A percentile compares a stretch with the other conserved stretches of the same genome.
Evolutionary conservation across 2,113 vertebrate genomes (phyloP).

Genomic region (Salminus brasiliensis): DNA sequence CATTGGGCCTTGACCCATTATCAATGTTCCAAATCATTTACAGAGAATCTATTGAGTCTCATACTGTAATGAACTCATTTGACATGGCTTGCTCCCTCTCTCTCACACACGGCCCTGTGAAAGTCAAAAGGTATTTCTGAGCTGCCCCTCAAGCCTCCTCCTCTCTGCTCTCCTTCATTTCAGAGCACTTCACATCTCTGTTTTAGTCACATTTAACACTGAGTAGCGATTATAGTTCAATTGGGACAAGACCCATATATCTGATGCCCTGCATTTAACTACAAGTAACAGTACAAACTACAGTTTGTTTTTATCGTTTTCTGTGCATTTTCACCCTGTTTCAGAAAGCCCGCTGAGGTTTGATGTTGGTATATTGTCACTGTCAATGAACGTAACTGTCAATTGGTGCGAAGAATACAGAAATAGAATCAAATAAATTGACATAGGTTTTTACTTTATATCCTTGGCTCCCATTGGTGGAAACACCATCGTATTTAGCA

Average conservation of each 20-base stretch:
- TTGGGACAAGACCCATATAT: not conserved
- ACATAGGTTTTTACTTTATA: not conserved
- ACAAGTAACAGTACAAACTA: constrained; percentile 4
- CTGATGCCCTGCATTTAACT: not conserved
- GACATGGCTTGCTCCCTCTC: constrained; percentile 58
- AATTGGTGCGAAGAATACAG: not conserved
- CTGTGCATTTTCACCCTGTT: not conserved
- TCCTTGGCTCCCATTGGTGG: not conserved
- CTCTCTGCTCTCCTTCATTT: constrained; percentile 13
- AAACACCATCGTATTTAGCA: not conserved
- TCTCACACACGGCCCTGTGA: constrained; percentile 41
- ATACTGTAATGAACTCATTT: constrained; percentile 75
- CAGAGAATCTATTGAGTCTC: constrained; percentile 78
- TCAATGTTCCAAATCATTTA: constrained; percentile 81
- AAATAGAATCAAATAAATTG: not conserved
- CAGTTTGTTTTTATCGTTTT: not conserved
- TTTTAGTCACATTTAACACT: not conserved
- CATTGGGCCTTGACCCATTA: constrained; percentile 78
- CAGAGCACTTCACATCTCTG: not conserved
- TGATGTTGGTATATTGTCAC: not conserved
- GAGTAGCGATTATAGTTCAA: not conserved
- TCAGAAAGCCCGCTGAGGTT: not conserved
- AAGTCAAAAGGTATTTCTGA: constrained; percentile 35
- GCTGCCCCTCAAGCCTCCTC: not conserved
- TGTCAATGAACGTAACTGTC: too few relatives aligned